Percentiles rank a stretch among this genome's conserved stretches.
phyloP scores from a whole-genome alignment of 2,888 invertebrate species.

The Schrankia costaestrigalis region DNA sequence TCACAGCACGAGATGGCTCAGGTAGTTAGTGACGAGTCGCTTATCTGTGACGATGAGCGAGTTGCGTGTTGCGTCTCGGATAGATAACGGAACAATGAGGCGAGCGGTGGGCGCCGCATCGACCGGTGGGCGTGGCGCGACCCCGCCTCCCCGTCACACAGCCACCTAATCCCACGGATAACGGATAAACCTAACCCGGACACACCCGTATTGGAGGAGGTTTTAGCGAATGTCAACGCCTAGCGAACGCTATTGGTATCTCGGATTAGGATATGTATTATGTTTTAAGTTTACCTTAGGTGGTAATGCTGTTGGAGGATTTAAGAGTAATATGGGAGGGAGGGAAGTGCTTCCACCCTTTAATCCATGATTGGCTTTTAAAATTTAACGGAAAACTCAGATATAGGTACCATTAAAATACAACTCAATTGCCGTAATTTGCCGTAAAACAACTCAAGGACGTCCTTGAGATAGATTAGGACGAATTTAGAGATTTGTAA shows the following conservation, averaged over 20 bases:
- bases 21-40: slow-evolving; percentile 8
- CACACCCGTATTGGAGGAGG: slow-evolving; percentile 70
- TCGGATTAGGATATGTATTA: slow-evolving; percentile 68
- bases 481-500: no score
- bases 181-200: slow-evolving; percentile 73
- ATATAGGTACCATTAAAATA: no score
- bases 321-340: slow-evolving; percentile 14
- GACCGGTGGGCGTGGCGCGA: slow-evolving; percentile 75
- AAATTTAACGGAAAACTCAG: no score
- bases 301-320: slow-evolving; percentile 34
- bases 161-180: slow-evolving; percentile 76
- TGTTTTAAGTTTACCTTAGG: slow-evolving; percentile 33
- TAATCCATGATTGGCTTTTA: no score
- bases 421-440: no score
- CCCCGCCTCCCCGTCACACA: slow-evolving; percentile 72
- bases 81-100: slow-evolving; percentile 74
- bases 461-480: no score
- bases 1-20: slow-evolving; percentile 14
- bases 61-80: slow-evolving; percentile 63
- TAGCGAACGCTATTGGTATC: slow-evolving; percentile 70
- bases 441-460: no score
- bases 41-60: slow-evolving; percentile 64
- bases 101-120: slow-evolving; percentile 59
- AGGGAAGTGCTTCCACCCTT: not conserved
- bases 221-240: slow-evolving; percentile 66